These are phyloP conservation scores for Sebastes ruberrimus DNA, from an alignment of 2,797 vertebrate species.

Conservation along the genomic window DNA sequence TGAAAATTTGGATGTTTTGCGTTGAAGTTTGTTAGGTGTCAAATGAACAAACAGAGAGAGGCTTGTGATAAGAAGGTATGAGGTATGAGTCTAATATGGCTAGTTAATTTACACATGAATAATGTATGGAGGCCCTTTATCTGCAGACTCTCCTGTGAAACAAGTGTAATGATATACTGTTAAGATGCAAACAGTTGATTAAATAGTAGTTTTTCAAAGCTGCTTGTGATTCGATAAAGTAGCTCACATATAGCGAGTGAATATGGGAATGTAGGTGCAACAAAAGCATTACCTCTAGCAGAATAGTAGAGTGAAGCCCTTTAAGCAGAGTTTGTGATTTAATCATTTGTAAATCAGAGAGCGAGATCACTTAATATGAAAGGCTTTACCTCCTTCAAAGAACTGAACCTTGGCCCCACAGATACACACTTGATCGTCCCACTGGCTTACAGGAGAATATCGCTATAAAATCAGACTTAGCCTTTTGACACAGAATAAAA, in stretches of 20 bases:
- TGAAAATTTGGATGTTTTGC: background rate
- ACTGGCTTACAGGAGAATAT: constrained; percentile 34
- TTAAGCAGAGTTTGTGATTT: constrained; percentile 41
- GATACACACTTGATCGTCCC: constrained; percentile 52
- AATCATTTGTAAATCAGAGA: constrained; percentile 63
- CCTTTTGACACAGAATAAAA: constrained; percentile 83
- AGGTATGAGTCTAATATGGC: background rate
- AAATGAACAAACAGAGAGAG: background rate
- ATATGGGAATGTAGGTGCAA: constrained; percentile 1
- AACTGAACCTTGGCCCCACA: constrained; percentile 49
- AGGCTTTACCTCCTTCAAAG: constrained; percentile 63
- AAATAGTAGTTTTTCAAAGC: background rate
- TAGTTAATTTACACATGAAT: constrained; percentile 29
- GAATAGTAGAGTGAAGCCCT: constrained; percentile 6
- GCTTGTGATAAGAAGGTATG: background rate
- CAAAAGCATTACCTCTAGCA: constrained; percentile 19
- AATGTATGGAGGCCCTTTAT: constrained; percentile 10
- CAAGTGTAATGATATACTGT: background rate
- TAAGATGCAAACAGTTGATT: background rate
- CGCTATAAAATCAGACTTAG: constrained; percentile 77
- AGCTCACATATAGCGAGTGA: background rate
- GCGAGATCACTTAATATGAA: constrained; percentile 63
- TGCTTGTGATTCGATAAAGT: constrained; percentile 1
- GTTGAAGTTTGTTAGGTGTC: background rate
- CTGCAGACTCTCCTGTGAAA: constrained; percentile 5